Percentiles rank a stretch among this genome's conserved stretches.
Conservation (phyloP, 2,113 vertebrate genomes). For the Xiphophorus hellerii region DNA sequence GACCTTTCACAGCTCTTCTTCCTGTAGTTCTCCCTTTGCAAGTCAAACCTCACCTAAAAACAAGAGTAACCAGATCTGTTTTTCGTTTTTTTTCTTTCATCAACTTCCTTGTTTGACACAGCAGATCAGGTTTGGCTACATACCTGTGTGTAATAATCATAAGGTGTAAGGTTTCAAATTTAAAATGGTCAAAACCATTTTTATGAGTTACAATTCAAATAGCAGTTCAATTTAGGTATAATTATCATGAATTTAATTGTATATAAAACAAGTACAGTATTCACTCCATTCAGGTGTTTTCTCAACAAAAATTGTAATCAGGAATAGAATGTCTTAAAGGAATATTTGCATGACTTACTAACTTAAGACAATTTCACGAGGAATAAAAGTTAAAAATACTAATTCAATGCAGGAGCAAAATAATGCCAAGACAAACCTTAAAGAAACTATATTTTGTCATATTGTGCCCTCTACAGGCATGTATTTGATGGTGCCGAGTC, state of each 20-base stretch:
- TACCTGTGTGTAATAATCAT: background rate
- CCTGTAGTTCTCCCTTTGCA: conserved; percentile 19
- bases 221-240: background rate
- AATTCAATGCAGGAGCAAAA: background rate
- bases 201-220: background rate
- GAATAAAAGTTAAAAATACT: background rate
- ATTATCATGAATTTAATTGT: background rate
- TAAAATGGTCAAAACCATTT: background rate
- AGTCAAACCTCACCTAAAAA: conserved; percentile 26
- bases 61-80: conserved; percentile 30
- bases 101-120: conserved; percentile 39
- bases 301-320: background rate
- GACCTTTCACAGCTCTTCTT: background rate
- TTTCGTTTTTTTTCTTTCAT: conserved; percentile 28
- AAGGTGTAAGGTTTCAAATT: background rate
- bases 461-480: conserved; percentile 36
- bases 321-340: background rate
- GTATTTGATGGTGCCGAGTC: background rate
- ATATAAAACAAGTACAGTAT: background rate
- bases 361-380: background rate
- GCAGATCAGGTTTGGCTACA: background rate
- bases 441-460: background rate
- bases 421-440: background rate
- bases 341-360: background rate
- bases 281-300: background rate